These are phyloP conservation scores for Carollia perspicillata DNA, from an alignment of 2,113 vertebrate genomes.

Conservation along the genomic window DNA sequence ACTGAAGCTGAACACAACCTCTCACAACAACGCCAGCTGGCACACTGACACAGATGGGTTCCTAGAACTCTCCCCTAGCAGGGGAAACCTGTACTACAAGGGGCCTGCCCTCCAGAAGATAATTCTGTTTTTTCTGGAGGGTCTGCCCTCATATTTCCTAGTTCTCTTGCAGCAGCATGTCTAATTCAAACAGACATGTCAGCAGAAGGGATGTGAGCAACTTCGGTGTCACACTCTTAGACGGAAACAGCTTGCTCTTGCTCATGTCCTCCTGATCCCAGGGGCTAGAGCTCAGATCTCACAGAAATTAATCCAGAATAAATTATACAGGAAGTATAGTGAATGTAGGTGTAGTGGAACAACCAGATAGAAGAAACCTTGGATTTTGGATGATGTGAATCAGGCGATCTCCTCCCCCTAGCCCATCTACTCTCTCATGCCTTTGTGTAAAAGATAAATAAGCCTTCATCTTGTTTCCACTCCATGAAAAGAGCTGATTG, in stretches of 20 bases:
- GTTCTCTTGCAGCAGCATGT: neutral
- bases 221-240: neutral
- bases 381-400: neutral
- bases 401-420: neutral
- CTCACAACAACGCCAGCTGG: no score
- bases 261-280: neutral
- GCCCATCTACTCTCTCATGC: neutral
- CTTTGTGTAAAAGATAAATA: neutral
- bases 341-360: neutral
- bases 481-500: neutral
- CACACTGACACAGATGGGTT: no score
- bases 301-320: neutral
- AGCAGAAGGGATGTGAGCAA: neutral
- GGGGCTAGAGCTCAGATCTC: neutral
- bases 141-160: neutral
- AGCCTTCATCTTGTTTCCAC: neutral
- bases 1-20: no score
- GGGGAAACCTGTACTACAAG: no score
- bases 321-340: neutral
- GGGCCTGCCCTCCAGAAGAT: no score
- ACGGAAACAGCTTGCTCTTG: neutral
- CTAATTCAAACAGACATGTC: neutral
- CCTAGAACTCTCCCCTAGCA: no score
- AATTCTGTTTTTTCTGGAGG: no score
- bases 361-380: neutral